Conservation (phyloP, 2,113 vertebrate genomes). For the Chaetura pelagica region DNA sequence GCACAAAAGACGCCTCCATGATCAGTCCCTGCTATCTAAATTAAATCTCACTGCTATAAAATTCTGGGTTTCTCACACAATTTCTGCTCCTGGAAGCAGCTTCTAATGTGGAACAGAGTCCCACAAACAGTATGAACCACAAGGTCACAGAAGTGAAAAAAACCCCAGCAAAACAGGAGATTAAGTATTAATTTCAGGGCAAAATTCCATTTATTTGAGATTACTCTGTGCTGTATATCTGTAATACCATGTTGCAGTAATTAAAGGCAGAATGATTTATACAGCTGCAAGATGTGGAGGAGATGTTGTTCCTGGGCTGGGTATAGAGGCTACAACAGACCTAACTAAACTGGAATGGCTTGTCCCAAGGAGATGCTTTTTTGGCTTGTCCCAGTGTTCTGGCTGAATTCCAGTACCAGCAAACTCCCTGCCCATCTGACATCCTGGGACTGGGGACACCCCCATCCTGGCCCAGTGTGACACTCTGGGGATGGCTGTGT, state of each 20-base stretch:
- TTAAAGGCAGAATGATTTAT: conserved; percentile 53
- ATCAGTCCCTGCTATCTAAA: conserved; percentile 57
- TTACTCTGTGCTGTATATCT: not conserved
- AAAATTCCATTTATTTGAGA: conserved; percentile 7
- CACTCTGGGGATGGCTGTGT: not conserved
- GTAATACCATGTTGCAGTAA: conserved; percentile 13
- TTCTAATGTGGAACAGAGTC: conserved; percentile 29
- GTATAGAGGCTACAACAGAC: not conserved
- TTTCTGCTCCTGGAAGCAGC: conserved; percentile 27
- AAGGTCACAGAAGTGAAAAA: conserved; percentile 44
- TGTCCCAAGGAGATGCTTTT: not conserved
- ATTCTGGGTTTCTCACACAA: conserved; percentile 18
- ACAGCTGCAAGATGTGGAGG: conserved; percentile 7
- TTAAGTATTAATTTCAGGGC: conserved; percentile 47
- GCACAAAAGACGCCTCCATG: conserved; percentile 6
- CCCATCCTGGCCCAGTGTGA: not conserved
- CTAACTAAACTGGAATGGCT: not conserved
- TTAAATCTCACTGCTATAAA: conserved; percentile 59
- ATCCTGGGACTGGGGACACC: not conserved
- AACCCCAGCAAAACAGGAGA: not conserved
- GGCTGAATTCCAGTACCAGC: not conserved
- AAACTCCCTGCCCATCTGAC: not conserved
- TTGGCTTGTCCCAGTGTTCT: not conserved
- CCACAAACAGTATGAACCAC: not conserved
- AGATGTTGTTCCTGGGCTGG: not conserved